phyloP scores from a whole-genome alignment of 2,888 invertebrate species.

The Cephus spinipes region DNA sequence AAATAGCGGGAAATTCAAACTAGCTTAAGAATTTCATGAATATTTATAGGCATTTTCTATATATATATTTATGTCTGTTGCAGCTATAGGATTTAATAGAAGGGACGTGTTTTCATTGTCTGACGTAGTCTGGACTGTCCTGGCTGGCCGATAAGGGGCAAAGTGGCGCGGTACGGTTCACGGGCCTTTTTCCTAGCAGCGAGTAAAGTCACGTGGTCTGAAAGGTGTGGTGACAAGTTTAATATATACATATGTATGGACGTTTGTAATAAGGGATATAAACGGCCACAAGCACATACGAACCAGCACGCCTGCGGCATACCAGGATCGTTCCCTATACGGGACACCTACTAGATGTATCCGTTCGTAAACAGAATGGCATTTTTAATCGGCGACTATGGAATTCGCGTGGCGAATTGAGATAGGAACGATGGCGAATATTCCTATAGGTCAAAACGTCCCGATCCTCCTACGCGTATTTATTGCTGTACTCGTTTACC shows the following conservation, averaged over 20 bases:
- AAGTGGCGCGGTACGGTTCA: background rate
- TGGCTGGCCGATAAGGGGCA: background rate
- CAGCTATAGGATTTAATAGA: background rate
- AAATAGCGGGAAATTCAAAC: background rate
- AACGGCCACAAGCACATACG: background rate
- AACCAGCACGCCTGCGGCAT: background rate
- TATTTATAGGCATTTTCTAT: background rate
- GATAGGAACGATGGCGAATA: background rate
- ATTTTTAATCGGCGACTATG: background rate
- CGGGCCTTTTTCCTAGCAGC: background rate
- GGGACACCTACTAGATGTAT: background rate
- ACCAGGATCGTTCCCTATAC: constrained; percentile 1
- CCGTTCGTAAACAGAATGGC: background rate
- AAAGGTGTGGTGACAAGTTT: constrained; percentile 4
- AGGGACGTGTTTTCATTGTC: background rate
- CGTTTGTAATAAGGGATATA: background rate
- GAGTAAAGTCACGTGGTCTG: background rate
- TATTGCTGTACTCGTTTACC: background rate
- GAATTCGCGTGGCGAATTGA: background rate
- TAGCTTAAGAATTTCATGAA: background rate
- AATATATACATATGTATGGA: background rate
- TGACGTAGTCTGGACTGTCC: background rate
- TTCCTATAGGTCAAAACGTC: background rate
- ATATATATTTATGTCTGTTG: background rate
- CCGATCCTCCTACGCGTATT: background rate